These are phyloP conservation scores for Montipora efflorescens DNA, from an alignment of 64 coral and sea anemone species.

Conservation along the genomic window DNA sequence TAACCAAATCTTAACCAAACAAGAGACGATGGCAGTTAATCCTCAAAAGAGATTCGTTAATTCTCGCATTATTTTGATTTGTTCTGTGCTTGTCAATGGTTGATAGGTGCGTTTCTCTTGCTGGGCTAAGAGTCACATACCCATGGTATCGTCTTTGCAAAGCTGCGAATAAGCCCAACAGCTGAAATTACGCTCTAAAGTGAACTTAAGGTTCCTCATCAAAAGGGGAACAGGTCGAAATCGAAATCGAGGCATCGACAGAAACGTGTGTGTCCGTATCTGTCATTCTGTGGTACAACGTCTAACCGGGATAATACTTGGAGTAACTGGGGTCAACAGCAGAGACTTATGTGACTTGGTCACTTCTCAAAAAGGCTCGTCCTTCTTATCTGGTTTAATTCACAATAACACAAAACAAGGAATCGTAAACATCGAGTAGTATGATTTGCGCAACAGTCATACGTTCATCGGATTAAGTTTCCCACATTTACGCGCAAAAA, in stretches of 20 bases:
- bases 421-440: neutral
- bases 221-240: slow-evolving; percentile 27
- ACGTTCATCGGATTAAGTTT: slow-evolving; percentile 5
- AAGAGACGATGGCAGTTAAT: neutral
- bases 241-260: neutral
- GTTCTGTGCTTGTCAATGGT: neutral
- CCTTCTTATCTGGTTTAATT: neutral
- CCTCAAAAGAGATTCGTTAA: neutral
- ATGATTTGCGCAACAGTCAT: neutral
- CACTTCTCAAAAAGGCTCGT: neutral
- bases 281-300: neutral
- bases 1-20: neutral
- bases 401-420: neutral
- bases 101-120: neutral
- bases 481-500: neutral
- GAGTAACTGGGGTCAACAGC: neutral
- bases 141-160: neutral
- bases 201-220: neutral
- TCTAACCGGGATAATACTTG: neutral
- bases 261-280: neutral
- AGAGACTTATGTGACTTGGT: neutral
- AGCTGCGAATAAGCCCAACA: neutral
- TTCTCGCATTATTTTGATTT: neutral
- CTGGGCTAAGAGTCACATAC: neutral
- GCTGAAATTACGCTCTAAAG: slow-evolving; percentile 9